Conservation (phyloP, 2,797 vertebrate species). For the Stomatorhinus walkeri region DNA sequence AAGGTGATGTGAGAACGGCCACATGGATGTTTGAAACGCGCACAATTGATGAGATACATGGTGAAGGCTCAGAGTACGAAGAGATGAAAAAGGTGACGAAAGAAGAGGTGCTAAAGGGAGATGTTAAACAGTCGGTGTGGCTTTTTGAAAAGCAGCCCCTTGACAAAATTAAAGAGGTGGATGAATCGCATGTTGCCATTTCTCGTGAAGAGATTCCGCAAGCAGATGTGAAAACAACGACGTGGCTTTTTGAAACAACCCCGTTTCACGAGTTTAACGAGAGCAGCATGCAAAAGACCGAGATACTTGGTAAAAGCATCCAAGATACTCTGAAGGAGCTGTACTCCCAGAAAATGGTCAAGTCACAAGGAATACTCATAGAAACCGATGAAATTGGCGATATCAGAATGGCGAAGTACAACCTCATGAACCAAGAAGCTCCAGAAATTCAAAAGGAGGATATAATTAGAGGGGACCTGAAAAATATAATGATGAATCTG, state of each 20-base stretch:
- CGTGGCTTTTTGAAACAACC: slow-evolving; percentile 87
- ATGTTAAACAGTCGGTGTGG: slow-evolving; percentile 87
- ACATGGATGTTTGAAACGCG: slow-evolving; percentile 90
- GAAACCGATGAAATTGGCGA: slow-evolving; percentile 85
- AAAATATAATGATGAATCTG: slow-evolving; percentile 81
- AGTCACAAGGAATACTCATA: slow-evolving; percentile 80
- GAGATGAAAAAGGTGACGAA: slow-evolving; percentile 74
- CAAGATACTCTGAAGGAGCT: slow-evolving; percentile 80
- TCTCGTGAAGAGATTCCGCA: slow-evolving; percentile 74
- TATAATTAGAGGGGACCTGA: slow-evolving; percentile 73
- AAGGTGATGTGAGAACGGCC: slow-evolving; percentile 80
- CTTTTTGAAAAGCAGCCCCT: slow-evolving; percentile 85
- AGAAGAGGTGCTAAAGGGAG: slow-evolving; percentile 82
- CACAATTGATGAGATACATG: slow-evolving; percentile 74
- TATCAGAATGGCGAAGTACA: slow-evolving; percentile 85
- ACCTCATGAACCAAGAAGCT: slow-evolving; percentile 74
- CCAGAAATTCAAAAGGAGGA: slow-evolving; percentile 83
- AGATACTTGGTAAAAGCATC: slow-evolving; percentile 81
- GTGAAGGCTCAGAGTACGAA: slow-evolving; percentile 64
- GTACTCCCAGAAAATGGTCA: slow-evolving; percentile 77
- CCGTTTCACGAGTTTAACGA: slow-evolving; percentile 78
- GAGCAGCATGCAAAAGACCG: slow-evolving; percentile 60
- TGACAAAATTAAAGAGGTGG: slow-evolving; percentile 70
- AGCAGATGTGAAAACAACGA: slow-evolving; percentile 81
- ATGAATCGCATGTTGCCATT: slow-evolving; percentile 48